Evolutionary conservation across 1,140 invertebrate genomes (phyloP).

Genomic region (Amyelois transitella): DNA sequence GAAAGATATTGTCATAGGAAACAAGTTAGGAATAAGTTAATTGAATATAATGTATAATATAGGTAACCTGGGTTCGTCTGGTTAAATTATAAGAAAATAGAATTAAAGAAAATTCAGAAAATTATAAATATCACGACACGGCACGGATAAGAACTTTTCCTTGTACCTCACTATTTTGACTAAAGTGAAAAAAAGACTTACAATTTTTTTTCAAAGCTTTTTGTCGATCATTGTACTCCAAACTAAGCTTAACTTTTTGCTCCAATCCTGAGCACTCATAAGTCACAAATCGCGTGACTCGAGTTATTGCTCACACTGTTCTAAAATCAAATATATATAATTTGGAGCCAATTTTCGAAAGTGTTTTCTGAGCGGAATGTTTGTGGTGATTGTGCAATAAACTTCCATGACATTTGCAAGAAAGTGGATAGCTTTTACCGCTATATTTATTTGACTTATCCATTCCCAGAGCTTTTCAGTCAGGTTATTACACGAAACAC

Average conservation of each 20-base stretch:
- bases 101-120: too few species aligned
- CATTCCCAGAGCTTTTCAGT: too few species aligned
- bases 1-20: too few species aligned
- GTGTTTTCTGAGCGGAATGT: background rate
- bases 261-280: background rate
- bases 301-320: background rate
- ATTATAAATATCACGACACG: too few species aligned
- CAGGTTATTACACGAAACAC: too few species aligned
- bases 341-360: background rate
- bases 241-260: background rate
- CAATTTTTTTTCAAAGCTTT: background rate
- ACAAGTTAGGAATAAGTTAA: too few species aligned
- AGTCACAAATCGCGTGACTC: background rate
- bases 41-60: too few species aligned
- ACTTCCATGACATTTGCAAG: background rate
- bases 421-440: background rate
- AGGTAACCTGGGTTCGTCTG: too few species aligned
- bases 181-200: background rate
- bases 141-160: background rate
- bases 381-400: background rate
- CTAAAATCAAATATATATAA: background rate
- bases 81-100: too few species aligned
- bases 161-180: too few species aligned
- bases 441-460: too few species aligned
- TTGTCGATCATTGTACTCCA: background rate